Evolutionary conservation across 2,113 vertebrate species (phyloP).

Genomic region (Gorilla gorilla): DNA sequence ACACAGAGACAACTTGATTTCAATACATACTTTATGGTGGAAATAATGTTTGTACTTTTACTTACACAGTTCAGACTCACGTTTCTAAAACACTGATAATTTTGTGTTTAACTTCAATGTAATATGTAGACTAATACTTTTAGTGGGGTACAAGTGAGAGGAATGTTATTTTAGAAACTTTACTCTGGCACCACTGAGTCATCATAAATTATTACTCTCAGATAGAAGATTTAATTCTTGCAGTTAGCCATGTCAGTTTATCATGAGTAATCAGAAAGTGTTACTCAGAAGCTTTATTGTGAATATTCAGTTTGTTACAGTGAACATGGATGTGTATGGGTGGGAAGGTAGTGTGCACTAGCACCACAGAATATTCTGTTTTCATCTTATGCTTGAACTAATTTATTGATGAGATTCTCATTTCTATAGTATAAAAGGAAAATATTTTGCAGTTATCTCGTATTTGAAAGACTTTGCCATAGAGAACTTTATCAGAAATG

Average conservation of each 20-base stretch:
- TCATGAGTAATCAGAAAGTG: background rate
- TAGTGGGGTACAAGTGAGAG: background rate
- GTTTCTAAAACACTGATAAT: constrained; percentile 35
- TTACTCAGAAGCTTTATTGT: background rate
- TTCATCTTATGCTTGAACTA: constrained; percentile 16
- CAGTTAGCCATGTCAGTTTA: background rate
- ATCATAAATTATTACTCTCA: background rate
- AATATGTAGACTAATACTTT: background rate
- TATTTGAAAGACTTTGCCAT: constrained; percentile 24
- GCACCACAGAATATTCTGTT: background rate
- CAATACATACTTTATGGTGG: background rate
- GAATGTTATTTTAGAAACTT: constrained; percentile 46
- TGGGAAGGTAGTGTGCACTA: background rate
- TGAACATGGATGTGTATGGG: background rate
- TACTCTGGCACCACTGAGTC: background rate
- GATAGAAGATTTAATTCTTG: background rate
- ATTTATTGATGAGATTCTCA: constrained; percentile 12
- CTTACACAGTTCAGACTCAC: background rate
- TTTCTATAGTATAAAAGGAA: constrained; percentile 28
- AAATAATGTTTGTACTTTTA: background rate
- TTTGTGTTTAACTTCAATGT: constrained; percentile 19
- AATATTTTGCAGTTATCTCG: constrained; percentile 25
- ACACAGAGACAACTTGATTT: constrained; percentile 16
- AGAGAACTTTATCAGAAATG: constrained; percentile 16
- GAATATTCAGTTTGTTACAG: background rate